Evolutionary conservation across 1,140 invertebrate genomes (phyloP).

Genomic region (Lucilia sericata): DNA sequence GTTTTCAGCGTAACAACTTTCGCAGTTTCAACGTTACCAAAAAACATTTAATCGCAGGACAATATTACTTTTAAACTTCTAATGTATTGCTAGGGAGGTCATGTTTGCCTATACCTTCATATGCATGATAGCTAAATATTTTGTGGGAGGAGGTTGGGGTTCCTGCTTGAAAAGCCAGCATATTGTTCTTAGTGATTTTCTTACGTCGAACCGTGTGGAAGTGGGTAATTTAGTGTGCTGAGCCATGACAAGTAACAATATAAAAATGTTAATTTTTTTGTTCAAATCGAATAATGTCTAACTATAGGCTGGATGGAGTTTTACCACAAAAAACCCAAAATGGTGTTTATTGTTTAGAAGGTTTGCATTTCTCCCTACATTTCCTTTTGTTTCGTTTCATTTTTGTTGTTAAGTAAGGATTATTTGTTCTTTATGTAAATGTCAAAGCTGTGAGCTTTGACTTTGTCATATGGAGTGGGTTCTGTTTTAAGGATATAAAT

Average conservation of each 20-base stretch:
- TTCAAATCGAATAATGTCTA: neutral
- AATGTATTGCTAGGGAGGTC: too few relatives aligned
- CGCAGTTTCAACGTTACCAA: too few relatives aligned
- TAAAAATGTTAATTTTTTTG: slow-evolving; percentile 13
- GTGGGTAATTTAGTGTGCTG: slow-evolving; percentile 16
- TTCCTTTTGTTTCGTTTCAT: neutral
- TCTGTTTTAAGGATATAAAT: too few relatives aligned
- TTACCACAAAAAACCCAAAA: neutral
- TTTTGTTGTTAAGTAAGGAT: neutral
- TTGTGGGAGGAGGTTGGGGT: too few relatives aligned
- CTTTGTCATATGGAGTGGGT: neutral
- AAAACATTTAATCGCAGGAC: too few relatives aligned
- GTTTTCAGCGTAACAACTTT: too few relatives aligned
- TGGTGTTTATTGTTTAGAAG: neutral
- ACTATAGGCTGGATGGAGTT: neutral
- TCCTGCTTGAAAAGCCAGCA: too few relatives aligned
- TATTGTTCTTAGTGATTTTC: neutral
- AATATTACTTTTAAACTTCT: too few relatives aligned
- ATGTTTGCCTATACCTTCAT: too few relatives aligned
- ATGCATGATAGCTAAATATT: too few relatives aligned
- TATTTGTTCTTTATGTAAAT: neutral
- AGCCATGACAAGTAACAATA: slow-evolving; percentile 12
- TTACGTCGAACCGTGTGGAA: neutral
- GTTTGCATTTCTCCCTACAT: neutral
- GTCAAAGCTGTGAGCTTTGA: neutral